These are phyloP conservation scores for Scartelaos histophorus DNA, from an alignment of 2,113 vertebrate genomes.

Conservation along the genomic window DNA sequence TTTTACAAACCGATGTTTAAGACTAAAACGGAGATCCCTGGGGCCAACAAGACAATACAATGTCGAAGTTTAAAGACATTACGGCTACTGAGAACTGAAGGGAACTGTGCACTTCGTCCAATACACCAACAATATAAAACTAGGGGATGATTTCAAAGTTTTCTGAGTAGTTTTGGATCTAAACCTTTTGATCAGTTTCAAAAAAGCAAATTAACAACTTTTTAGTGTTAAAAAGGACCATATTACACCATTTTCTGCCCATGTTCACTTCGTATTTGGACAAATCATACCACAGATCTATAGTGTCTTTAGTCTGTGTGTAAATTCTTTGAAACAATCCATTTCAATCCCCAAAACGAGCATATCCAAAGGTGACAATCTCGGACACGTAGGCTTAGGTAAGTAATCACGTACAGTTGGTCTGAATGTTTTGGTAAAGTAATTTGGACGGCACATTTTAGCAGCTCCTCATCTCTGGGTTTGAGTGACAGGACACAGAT, in stretches of 20 bases:
- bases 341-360: too few relatives aligned
- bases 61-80: slow-evolving; percentile 1
- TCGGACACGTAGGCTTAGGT: background rate
- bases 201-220: too few relatives aligned
- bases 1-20: slow-evolving; percentile 22
- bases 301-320: too few relatives aligned
- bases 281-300: too few relatives aligned
- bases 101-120: background rate
- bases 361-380: background rate
- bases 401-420: background rate
- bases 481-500: background rate
- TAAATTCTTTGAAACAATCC: too few relatives aligned
- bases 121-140: too few relatives aligned
- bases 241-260: too few relatives aligned
- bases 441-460: background rate
- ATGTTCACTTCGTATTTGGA: too few relatives aligned
- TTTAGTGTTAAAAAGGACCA: too few relatives aligned
- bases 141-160: too few relatives aligned
- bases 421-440: background rate
- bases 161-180: too few relatives aligned
- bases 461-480: background rate
- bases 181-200: too few relatives aligned
- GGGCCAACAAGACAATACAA: background rate
- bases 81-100: background rate
- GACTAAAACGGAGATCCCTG: slow-evolving; percentile 14